Evolutionary conservation across 2,113 vertebrate genomes (phyloP).

Genomic region (Castor canadensis): DNA sequence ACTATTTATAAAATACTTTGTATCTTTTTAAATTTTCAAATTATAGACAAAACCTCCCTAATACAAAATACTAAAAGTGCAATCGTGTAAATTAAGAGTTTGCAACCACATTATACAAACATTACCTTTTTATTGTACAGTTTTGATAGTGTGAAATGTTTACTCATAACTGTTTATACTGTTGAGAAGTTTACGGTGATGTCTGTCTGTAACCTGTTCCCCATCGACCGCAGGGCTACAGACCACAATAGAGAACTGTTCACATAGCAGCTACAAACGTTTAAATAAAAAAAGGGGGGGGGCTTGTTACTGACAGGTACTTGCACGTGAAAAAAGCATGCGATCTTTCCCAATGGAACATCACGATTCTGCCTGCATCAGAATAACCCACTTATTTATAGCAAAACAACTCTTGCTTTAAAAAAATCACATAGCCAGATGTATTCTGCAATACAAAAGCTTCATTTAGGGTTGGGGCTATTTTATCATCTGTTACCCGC

Average conservation of each 20-base stretch:
- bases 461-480: constrained; percentile 93
- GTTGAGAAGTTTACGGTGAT: constrained; percentile 83
- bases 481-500: constrained; percentile 97
- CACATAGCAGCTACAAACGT: constrained; percentile 98
- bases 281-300: constrained; percentile 85
- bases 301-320: constrained; percentile 87
- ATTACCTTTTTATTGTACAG: constrained; percentile 91
- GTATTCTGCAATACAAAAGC: constrained; percentile 94
- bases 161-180: constrained; percentile 91
- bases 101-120: constrained; percentile 95
- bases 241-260: constrained; percentile 94
- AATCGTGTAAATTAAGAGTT: constrained; percentile 98
- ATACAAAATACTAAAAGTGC: constrained; percentile 96
- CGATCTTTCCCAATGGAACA: constrained; percentile 89
- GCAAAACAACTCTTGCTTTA: constrained; percentile 80
- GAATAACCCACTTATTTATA: constrained; percentile 91
- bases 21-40: constrained; percentile 87
- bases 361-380: constrained; percentile 90
- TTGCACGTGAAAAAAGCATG: constrained; percentile 89
- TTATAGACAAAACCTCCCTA: constrained; percentile 96
- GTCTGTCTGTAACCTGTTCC: constrained; percentile 92
- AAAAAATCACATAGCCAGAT: constrained; percentile 84
- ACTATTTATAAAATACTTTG: constrained; percentile 88
- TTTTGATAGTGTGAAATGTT: constrained; percentile 87
- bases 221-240: constrained; percentile 88